Evolutionary conservation across 2,888 invertebrate species (phyloP).

Genomic region (Vanessa cardui): DNA sequence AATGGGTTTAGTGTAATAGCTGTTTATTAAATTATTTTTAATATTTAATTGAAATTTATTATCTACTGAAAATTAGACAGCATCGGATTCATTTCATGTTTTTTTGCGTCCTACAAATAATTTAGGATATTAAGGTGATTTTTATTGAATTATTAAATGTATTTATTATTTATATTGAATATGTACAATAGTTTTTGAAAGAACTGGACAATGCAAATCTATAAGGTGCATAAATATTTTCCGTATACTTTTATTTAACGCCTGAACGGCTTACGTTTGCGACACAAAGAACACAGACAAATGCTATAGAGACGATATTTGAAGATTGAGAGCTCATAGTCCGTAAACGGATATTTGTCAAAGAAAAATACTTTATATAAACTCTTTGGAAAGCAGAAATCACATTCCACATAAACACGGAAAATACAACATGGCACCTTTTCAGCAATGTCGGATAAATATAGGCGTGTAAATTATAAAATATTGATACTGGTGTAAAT

Average conservation of each 20-base stretch:
- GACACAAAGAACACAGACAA: conserved; percentile 24
- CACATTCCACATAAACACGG: too few species aligned
- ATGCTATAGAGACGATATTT: conserved; percentile 17
- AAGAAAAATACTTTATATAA: not conserved
- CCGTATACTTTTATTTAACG: conserved; percentile 1
- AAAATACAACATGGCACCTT: too few species aligned
- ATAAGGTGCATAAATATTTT: conserved; percentile 3
- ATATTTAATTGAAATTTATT: too few species aligned
- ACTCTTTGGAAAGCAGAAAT: not conserved
- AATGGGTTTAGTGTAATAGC: not conserved
- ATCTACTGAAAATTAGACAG: too few species aligned
- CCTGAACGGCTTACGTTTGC: conserved; percentile 25
- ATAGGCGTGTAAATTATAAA: too few species aligned
- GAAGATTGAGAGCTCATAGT: conserved; percentile 17
- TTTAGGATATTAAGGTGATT: too few species aligned
- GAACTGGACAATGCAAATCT: not conserved
- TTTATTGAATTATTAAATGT: too few species aligned
- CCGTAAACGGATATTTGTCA: not conserved
- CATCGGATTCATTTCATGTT: too few species aligned
- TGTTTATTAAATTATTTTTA: not conserved
- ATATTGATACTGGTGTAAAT: too few species aligned
- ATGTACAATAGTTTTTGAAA: not conserved
- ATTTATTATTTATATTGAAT: too few species aligned
- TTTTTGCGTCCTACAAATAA: too few species aligned
- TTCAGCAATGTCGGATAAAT: too few species aligned